Conservation (phyloP, 2,113 vertebrate genomes). For the Casuarius casuarius region DNA sequence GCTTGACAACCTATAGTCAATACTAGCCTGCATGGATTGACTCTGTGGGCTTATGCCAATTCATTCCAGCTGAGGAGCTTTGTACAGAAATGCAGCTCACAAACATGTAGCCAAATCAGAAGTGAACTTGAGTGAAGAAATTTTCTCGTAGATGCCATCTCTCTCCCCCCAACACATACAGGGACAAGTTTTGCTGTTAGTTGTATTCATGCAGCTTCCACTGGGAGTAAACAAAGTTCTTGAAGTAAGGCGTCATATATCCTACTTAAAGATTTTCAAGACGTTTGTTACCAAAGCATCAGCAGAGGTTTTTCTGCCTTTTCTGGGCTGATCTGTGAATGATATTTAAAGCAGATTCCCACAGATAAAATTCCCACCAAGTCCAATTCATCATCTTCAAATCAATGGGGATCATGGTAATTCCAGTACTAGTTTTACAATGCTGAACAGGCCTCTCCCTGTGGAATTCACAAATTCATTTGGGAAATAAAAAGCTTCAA, state of each 20-base stretch:
- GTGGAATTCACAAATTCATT: not conserved
- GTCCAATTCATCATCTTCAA: not conserved
- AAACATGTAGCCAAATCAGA: not conserved
- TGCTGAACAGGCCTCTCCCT: not conserved
- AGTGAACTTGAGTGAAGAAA: not conserved
- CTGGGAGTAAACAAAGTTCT: not conserved
- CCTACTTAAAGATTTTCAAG: not conserved
- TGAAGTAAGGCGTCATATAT: not conserved
- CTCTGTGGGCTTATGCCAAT: not conserved
- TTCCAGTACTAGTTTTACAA: not conserved
- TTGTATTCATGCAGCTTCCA: not conserved
- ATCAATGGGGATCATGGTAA: not conserved
- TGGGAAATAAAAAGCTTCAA: not conserved
- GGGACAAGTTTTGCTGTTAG: not conserved
- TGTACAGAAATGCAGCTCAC: not conserved
- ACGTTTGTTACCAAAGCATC: not conserved
- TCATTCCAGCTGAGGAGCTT: not conserved
- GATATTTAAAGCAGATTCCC: not conserved
- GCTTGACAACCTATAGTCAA: not conserved
- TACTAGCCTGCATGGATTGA: not conserved
- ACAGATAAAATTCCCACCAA: not conserved
- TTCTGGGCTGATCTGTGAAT: not conserved
- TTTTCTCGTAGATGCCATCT: not conserved
- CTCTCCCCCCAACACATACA: not conserved
- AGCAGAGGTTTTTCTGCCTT: not conserved